Evolutionary conservation across 2,113 vertebrate species (phyloP).

Genomic region (Phalacrocorax carbo): DNA sequence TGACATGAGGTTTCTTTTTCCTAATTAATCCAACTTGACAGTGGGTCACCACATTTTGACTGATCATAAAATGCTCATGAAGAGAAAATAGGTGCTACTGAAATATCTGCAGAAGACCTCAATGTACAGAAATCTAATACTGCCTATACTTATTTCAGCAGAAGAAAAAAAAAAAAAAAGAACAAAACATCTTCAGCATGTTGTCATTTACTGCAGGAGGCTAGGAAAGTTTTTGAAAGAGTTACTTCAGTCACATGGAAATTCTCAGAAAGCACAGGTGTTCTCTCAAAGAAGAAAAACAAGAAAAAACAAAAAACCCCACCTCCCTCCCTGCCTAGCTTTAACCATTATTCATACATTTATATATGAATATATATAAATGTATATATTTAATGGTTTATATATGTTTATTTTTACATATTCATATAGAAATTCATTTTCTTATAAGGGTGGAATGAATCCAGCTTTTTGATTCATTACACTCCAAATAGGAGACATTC

Average conservation of each 20-base stretch:
- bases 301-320: not conserved
- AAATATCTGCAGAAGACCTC: not conserved
- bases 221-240: not conserved
- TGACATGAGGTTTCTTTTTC: rapidly evolving
- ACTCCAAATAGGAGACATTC: not conserved
- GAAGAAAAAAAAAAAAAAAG: not conserved
- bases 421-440: not conserved
- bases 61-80: not conserved
- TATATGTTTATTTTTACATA: not conserved
- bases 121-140: not conserved
- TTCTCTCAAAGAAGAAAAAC: not conserved
- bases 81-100: not conserved
- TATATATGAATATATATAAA: not conserved
- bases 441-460: not conserved
- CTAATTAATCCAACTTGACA: not conserved
- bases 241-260: not conserved
- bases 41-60: not conserved
- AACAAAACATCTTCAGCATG: too few species aligned
- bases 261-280: not conserved
- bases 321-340: not conserved
- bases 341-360: not conserved
- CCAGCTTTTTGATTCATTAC: not conserved
- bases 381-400: not conserved
- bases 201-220: not conserved
- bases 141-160: not conserved